Evolutionary conservation across 2,888 invertebrate genomes (phyloP).

Genomic region (Epinotia brunnichana): DNA sequence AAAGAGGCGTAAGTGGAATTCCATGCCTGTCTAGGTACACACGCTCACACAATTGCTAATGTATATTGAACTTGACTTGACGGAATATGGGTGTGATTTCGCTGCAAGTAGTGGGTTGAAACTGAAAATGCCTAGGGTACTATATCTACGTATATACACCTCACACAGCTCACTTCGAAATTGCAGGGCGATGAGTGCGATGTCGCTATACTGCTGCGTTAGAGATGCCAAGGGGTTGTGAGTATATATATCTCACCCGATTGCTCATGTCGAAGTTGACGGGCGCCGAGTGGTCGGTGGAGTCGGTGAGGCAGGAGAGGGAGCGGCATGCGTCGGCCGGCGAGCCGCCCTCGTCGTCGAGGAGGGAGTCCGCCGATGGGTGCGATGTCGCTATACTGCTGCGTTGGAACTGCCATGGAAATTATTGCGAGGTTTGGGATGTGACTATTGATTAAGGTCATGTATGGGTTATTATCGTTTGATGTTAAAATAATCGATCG

Average conservation of each 20-base stretch:
- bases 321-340: constrained; percentile 90
- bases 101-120: not conserved
- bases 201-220: constrained; percentile 49
- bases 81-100: not conserved
- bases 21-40: not conserved
- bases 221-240: not conserved
- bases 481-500: constrained; percentile 15
- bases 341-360: constrained; percentile 71
- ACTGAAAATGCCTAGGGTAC: not conserved
- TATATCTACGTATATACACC: not conserved
- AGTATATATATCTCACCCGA: constrained; percentile 82
- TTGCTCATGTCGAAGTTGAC: constrained; percentile 97
- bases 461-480: constrained; percentile 2
- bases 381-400: constrained; percentile 72
- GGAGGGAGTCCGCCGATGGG: constrained; percentile 82
- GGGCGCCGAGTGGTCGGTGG: constrained; percentile 95
- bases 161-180: constrained; percentile 5
- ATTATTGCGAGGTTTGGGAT: constrained; percentile 17
- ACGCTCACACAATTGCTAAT: not conserved
- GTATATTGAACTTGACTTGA: not conserved
- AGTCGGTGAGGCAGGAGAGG: constrained; percentile 93
- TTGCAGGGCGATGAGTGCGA: constrained; percentile 1
- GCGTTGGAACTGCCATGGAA: constrained; percentile 57
- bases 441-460: constrained; percentile 10
- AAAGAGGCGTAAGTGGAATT: not conserved